A percentile compares a stretch with the other conserved stretches of the same genome.
phyloP scores from a whole-genome alignment of 2,113 vertebrate genomes.

The Nesoenas mayeri region DNA sequence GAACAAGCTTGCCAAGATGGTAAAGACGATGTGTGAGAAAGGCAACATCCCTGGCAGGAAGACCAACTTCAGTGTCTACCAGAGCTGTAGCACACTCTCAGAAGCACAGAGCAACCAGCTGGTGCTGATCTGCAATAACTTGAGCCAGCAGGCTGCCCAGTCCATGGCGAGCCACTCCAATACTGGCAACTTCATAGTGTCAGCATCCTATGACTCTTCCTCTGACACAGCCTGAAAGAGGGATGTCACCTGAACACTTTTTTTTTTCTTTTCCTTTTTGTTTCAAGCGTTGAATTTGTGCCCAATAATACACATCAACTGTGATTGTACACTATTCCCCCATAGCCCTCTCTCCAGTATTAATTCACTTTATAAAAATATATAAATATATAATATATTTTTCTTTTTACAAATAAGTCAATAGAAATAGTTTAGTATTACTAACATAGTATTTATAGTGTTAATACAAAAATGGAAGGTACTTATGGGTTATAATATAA shows the following conservation, averaged over 20 bases:
- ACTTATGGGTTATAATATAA: constrained; percentile 67
- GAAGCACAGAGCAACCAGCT: constrained; percentile 88
- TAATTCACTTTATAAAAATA: constrained; percentile 77
- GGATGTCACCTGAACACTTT: background rate
- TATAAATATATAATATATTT: constrained; percentile 79
- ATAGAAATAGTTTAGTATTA: constrained; percentile 82
- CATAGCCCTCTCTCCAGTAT: constrained; percentile 52
- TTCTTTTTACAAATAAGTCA: constrained; percentile 78
- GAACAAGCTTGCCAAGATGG: constrained; percentile 89
- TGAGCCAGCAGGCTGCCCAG: constrained; percentile 85
- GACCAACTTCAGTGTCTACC: constrained; percentile 88
- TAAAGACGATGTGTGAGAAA: constrained; percentile 88
- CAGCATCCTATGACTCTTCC: constrained; percentile 85
- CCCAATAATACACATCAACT: constrained; percentile 28
- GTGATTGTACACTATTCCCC: constrained; percentile 49
- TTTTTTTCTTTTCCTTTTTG: background rate
- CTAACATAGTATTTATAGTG: constrained; percentile 80
- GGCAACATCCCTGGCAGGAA: constrained; percentile 85
- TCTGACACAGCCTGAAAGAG: constrained; percentile 78
- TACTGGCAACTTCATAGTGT: constrained; percentile 81
- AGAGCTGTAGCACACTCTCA: constrained; percentile 85
- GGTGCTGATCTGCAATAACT: constrained; percentile 84
- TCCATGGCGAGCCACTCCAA: constrained; percentile 77
- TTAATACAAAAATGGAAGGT: constrained; percentile 64
- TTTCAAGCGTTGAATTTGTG: constrained; percentile 13